A percentile compares a stretch with the other conserved stretches of the same genome.
Conservation (phyloP, 2,888 invertebrate genomes). For the Mythimna lalbum region DNA sequence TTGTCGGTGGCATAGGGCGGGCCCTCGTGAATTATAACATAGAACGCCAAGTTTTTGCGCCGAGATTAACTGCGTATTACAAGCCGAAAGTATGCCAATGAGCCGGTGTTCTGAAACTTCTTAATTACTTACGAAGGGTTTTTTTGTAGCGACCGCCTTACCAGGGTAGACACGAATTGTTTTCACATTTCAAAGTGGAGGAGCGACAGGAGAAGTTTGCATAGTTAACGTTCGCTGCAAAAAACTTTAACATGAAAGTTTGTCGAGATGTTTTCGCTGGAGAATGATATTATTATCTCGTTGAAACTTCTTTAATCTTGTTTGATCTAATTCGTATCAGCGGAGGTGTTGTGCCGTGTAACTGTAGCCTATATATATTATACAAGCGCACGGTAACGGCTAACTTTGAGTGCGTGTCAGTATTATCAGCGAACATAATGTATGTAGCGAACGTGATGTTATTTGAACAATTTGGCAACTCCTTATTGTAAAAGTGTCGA, state of each 20-base stretch:
- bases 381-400: background rate
- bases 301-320: conserved; percentile 61
- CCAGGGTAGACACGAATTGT: conserved; percentile 74
- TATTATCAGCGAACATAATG: background rate
- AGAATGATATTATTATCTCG: conserved; percentile 65
- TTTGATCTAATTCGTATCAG: conserved; percentile 54
- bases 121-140: conserved; percentile 84
- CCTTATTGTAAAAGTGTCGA: background rate
- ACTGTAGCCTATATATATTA: conserved; percentile 18
- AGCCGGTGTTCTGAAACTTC: conserved; percentile 84
- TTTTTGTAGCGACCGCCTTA: conserved; percentile 76
- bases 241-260: conserved; percentile 70
- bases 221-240: conserved; percentile 72
- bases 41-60: conserved; percentile 83
- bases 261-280: conserved; percentile 63
- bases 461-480: background rate
- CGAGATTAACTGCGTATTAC: conserved; percentile 87
- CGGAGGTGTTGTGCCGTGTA: conserved; percentile 31
- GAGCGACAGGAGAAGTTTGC: conserved; percentile 73
- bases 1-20: conserved; percentile 79
- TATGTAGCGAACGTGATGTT: conserved; percentile 3
- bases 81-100: conserved; percentile 86
- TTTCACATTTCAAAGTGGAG: conserved; percentile 74
- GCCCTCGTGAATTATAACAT: conserved; percentile 85
- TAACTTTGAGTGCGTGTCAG: conserved; percentile 26